phyloP scores from a whole-genome alignment of 2,888 invertebrate species.

The Coelinius sp. region DNA sequence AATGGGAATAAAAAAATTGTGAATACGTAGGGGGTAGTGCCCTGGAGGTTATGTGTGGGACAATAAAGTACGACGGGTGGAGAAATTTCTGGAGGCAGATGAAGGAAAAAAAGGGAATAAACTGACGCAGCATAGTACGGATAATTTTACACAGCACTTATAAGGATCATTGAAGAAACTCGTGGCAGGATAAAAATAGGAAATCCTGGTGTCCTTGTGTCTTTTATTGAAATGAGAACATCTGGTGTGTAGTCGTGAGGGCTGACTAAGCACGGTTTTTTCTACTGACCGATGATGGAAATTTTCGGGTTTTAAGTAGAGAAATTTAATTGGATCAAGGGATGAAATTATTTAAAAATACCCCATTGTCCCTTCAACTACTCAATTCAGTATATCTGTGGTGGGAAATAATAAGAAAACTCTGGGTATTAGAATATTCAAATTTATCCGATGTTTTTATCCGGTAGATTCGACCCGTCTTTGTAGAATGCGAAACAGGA shows the following conservation, averaged over 20 bases:
- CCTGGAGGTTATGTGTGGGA: slow-evolving; percentile 27
- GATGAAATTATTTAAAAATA: too few species aligned
- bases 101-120: slow-evolving; percentile 33
- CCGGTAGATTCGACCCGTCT: slow-evolving; percentile 26
- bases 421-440: slow-evolving; percentile 44
- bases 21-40: slow-evolving; percentile 16
- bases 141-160: slow-evolving; percentile 50
- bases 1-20: slow-evolving; percentile 27
- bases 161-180: slow-evolving; percentile 53
- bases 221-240: slow-evolving; percentile 59
- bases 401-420: slow-evolving; percentile 40
- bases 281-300: not conserved
- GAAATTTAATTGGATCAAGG: too few species aligned
- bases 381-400: not conserved
- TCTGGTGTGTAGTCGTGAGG: slow-evolving; percentile 54
- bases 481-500: not conserved
- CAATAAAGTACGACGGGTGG: slow-evolving; percentile 23
- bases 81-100: slow-evolving; percentile 17
- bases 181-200: slow-evolving; percentile 38
- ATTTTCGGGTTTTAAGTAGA: not conserved
- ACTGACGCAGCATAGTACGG: slow-evolving; percentile 36
- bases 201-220: slow-evolving; percentile 46
- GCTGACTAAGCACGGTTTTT: slow-evolving; percentile 59
- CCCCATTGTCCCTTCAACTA: not conserved
- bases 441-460: slow-evolving; percentile 43